Base-by-base conservation (phyloP, 2,797 vertebrate species). In the Alosa sapidissima region DNA sequence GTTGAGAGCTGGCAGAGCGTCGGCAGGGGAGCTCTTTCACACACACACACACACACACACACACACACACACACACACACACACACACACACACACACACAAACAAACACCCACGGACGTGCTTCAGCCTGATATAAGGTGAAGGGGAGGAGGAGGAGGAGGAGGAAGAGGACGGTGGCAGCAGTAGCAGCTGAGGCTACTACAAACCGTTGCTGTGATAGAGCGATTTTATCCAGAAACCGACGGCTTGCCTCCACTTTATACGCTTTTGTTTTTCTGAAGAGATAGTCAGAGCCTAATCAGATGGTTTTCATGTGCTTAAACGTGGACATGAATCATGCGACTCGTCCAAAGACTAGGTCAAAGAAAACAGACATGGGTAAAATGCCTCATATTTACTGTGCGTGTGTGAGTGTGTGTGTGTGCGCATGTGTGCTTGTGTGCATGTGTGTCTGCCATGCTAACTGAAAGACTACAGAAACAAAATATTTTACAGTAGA, bases 281-380 rank as follows among this genome's bases (percentile, higher is more conserved):
- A 45, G 33, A 75, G 19, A 21, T 58, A n/a, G n/a, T 58, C 21
- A 58, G 68, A 6, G 68, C 33, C 68, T 75, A 75, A 75, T 75
- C 68, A 75, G 68, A 75, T 45, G 68, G 33, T 33, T 41, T 75
- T 75, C 68, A 75, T 75, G 33, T 75, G 68, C 36, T 41, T 75
- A 41, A 75, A 41, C 36, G 13, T 19, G 68, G 13, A 45, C 41
- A 75, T 75, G 33, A 75, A 41, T 75, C 13, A 75, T 41, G 68
- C 36, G 41, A 72, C 16, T 41, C 28, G 33, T 11, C 33, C 11
- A 5, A 72, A 16, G 65, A 72, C 65, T 36, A 36, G 33, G 11
- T 33, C 68, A 75, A 41, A 36, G 68, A 45, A 75, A 75, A 75
- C 33, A 41, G 68, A 16, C 41, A 75, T 5, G 4, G 13, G 16